phyloP scores from a whole-genome alignment of 2,113 vertebrate genomes.

The Phaethornis superciliosus region DNA sequence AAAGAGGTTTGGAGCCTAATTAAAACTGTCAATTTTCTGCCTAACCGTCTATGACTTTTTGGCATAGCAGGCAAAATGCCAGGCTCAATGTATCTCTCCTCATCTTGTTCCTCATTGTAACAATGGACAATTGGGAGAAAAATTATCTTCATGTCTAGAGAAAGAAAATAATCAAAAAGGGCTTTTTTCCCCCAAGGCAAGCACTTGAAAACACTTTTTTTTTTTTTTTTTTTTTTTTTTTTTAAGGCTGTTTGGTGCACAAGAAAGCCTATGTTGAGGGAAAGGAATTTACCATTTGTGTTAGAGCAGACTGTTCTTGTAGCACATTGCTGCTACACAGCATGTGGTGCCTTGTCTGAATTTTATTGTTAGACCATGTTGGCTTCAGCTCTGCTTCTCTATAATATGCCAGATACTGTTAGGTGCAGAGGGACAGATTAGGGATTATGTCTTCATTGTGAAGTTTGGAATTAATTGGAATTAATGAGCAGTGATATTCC shows the following conservation, averaged over 20 bases:
- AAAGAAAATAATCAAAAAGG: background rate
- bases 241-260: background rate
- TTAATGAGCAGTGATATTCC: background rate
- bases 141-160: background rate
- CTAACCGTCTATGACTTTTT: background rate
- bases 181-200: background rate
- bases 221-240: background rate
- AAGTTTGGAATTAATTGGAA: background rate
- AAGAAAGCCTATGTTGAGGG: background rate
- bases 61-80: background rate
- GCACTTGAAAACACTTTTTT: background rate
- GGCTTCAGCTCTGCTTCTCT: background rate
- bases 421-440: background rate
- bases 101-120: background rate
- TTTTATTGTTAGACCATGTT: background rate
- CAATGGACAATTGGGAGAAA: background rate
- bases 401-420: background rate
- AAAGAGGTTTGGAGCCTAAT: background rate
- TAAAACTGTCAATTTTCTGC: background rate
- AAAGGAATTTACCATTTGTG: background rate
- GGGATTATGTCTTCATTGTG: background rate
- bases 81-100: background rate
- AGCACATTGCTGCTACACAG: background rate
- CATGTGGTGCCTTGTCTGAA: background rate
- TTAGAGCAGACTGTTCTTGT: background rate